Evolutionary conservation across 2,113 vertebrate genomes (phyloP).

Genomic region (Zosterops borbonicus): DNA sequence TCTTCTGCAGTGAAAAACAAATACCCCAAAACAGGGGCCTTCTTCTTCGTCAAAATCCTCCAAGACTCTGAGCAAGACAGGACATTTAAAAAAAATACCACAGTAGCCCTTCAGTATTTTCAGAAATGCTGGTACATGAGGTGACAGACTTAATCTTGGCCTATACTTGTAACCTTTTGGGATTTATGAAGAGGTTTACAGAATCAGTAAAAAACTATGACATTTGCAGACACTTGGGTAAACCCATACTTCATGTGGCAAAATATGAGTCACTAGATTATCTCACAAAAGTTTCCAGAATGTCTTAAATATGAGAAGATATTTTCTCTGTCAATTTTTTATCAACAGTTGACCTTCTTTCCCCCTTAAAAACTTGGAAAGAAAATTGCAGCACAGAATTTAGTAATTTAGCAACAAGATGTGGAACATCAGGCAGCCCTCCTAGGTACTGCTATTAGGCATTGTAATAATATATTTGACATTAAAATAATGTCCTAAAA

Average conservation of each 20-base stretch:
- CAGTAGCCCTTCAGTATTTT: neutral
- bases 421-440: neutral
- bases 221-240: neutral
- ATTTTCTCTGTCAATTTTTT: neutral
- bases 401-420: neutral
- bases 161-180: neutral
- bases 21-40: neutral
- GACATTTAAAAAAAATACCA: neutral
- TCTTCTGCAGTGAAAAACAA: neutral
- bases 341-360: neutral
- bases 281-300: neutral
- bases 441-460: neutral
- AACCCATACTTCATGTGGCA: neutral
- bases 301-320: neutral
- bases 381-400: neutral
- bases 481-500: neutral
- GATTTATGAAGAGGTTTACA: neutral
- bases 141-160: neutral
- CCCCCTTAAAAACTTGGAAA: neutral
- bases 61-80: neutral
- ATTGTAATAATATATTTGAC: neutral
- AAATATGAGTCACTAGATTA: neutral
- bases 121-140: neutral
- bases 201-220: neutral
- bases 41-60: neutral